Conservation (phyloP, 2,113 vertebrate genomes). For the Poecile atricapillus region DNA sequence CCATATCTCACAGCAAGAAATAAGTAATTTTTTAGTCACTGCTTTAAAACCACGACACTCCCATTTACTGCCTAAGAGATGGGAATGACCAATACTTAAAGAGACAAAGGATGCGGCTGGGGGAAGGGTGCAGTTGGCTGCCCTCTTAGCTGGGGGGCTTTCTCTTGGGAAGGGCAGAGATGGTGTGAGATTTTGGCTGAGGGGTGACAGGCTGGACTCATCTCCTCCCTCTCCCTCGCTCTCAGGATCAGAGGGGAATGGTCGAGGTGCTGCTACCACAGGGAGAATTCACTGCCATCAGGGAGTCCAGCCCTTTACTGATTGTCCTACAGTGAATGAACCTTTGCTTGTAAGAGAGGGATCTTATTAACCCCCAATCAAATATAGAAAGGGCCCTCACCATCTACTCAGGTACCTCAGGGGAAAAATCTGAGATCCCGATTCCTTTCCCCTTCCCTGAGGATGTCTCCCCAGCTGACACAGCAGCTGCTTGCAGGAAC, state of each 20-base stretch:
- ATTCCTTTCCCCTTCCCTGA: not conserved
- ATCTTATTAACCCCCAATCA: not conserved
- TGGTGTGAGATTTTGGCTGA: not conserved
- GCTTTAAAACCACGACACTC: too few relatives aligned
- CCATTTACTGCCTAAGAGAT: not conserved
- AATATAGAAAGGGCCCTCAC: not conserved
- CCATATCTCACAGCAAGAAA: too few relatives aligned
- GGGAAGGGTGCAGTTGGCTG: not conserved
- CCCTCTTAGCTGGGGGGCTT: not conserved
- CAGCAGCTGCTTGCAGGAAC: not conserved
- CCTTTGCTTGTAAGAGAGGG: not conserved
- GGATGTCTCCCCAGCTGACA: not conserved
- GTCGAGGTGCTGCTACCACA: fast-evolving
- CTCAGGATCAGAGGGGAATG: fast-evolving
- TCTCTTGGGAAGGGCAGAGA: not conserved
- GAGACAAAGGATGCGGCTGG: not conserved
- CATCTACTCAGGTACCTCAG: not conserved
- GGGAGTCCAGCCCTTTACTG: not conserved
- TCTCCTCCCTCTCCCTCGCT: fast-evolving
- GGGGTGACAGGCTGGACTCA: not conserved
- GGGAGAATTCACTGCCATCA: not conserved
- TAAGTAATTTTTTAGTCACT: too few relatives aligned
- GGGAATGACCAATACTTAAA: not conserved
- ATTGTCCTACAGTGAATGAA: not conserved
- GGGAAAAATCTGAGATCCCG: not conserved